Evolutionary conservation across 1,140 invertebrate species (phyloP), one percentile per base, ranked within the genome.

Genomic region (Caenorhabditis latens): DNA sequence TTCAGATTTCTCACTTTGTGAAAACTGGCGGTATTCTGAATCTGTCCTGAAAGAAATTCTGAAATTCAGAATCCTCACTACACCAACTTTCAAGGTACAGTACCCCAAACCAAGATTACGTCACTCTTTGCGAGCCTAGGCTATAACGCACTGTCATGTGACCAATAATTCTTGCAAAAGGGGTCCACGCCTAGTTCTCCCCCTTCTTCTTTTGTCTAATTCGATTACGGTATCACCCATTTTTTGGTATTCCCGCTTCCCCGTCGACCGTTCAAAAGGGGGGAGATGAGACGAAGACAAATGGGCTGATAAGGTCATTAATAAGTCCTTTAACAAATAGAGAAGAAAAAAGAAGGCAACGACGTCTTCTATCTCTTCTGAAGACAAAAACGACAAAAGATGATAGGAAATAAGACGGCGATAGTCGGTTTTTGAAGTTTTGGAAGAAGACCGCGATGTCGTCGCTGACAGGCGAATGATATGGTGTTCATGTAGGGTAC

Each of bases 291-390:
- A 40, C 21, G 7, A 13, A 46, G 9, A 32, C 32, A 32, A 32
- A 32, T 32, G 32, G 0, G 32, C 32, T 71, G 40, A 71, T 71
- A 71, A 71, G 65, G 65, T 71, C 65, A 71, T 71, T 71, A 71
- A 71, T 71, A 71, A 71, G 65, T 46, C 65, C 19, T 46, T 71
- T 71, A 71, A 71, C 65, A 71, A 71, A 71, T 71, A 71, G 65
- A n/a, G 1, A 61, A n/a, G 58, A n/a, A 61, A 8, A 65, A 40
- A 8, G 14, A 8, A 61, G 16, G 40, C 9, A 65, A 40, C 24
- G 24, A 65, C 65, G 24, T 71, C 43, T 71, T 71, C 65, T 43
- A 9, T 71, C 61, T 71, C 19, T n/a, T 71, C 21, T 46, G 40
- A 32, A 1, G 19, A 14, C 24, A 16, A 32, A 32, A 32, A 32